phyloP scores from a whole-genome alignment of 2,797 vertebrate genomes.

The Phalanger gymnotis region DNA sequence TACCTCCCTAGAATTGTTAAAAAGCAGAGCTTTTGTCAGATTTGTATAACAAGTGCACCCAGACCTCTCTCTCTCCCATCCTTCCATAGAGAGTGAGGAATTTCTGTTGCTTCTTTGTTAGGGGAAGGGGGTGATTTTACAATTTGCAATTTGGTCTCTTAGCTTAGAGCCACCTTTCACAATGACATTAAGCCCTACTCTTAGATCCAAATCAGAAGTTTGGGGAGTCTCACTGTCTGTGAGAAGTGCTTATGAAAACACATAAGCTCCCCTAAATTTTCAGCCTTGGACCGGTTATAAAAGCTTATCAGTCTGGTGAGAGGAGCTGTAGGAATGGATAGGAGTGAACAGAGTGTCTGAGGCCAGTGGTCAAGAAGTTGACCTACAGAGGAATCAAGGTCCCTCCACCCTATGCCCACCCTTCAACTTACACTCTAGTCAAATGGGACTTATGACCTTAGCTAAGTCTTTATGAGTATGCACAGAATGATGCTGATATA shows the following conservation, averaged over 20 bases:
- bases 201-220: neutral
- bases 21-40: neutral
- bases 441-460: neutral
- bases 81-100: neutral
- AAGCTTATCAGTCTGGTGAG: neutral
- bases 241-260: neutral
- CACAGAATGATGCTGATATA: neutral
- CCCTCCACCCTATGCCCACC: neutral
- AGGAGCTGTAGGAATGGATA: neutral
- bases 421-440: neutral
- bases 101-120: neutral
- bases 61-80: neutral
- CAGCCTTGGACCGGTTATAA: neutral
- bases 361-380: neutral
- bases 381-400: neutral
- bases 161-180: neutral
- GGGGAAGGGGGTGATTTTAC: neutral
- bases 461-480: neutral
- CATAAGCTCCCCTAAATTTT: neutral
- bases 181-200: neutral
- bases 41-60: neutral
- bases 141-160: neutral
- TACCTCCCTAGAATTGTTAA: neutral
- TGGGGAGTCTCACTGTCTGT: neutral
- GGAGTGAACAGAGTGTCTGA: neutral